Base-by-base conservation (phyloP, 2,113 vertebrate genomes). In the Neotragus moschatus region DNA sequence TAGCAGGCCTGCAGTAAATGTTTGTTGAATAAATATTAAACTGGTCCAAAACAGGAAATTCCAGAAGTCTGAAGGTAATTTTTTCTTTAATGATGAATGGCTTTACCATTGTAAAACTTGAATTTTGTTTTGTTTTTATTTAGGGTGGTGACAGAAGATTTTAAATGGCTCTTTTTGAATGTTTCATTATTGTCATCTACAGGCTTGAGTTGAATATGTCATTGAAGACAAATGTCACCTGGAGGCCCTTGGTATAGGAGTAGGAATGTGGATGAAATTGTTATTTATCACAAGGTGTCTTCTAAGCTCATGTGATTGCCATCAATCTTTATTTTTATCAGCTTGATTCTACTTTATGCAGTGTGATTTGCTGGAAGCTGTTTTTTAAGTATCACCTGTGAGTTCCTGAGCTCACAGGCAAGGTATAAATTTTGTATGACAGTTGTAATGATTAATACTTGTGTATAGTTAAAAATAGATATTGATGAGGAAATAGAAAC, bases 11-110 rank as follows among this genome's bases (percentile, higher is more conserved):
- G 43, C 56, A 93, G 15, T 88, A 90, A 58, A 14, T 93, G 84
- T 92, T 84, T 92, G 70, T 88, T 97, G 66, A 96, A 45, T 95
- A 88, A 88, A 87, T 92, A 47, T 94, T 81, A 96, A 91, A 39
- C 55, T 92, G 86, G 60, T 86, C 36, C 30, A 66, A 97, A 97
- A 89, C 55, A 36, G 75, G 30, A 73, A 39, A 92, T 17, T 89
- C 39, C n/a, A 84, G 66, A 91, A 79, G 3, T 85, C 77, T 13
- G 25, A 90, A 77, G 23, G 39, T 63, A 77, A n/a, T 88, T 61
- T 96, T 92, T 55, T 84, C 79, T 28, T 56, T 45, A 82, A 51
- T 80, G 55, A 13, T 86, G 6, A 45, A 12, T 75, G 51, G 90
- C 53, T 86, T 94, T 70, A 70, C 26, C 5, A 9, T 96, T 4